A percentile compares a stretch with the other conserved stretches of the same genome.
Conservation (phyloP, 2,888 invertebrate species). For the Synanthedon formicaeformis region DNA sequence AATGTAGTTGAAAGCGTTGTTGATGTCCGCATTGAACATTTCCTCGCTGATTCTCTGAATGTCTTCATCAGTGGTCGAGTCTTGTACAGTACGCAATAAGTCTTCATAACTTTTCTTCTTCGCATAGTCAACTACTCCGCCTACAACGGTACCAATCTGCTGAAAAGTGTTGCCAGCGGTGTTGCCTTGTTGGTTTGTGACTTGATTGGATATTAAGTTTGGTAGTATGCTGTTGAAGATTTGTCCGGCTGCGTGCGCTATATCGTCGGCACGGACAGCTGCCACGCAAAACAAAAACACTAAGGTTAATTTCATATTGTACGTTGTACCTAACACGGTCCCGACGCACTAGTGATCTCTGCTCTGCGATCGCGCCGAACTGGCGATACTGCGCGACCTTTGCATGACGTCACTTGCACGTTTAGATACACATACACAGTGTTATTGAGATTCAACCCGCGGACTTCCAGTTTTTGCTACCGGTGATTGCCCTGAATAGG, state of each 20-base stretch:
- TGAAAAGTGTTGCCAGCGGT: slow-evolving; percentile 49
- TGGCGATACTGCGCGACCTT: slow-evolving; percentile 53
- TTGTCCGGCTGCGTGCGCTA: slow-evolving; percentile 54
- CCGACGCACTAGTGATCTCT: slow-evolving; percentile 60
- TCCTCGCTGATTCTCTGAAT: slow-evolving; percentile 78
- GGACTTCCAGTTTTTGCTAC: slow-evolving; percentile 45
- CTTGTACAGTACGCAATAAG: slow-evolving; percentile 50
- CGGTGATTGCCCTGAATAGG: slow-evolving; percentile 25
- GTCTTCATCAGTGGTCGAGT: slow-evolving; percentile 74
- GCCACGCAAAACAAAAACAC: slow-evolving; percentile 35
- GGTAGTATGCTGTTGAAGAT: slow-evolving; percentile 60
- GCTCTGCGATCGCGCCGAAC: slow-evolving; percentile 30
- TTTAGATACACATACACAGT: slow-evolving; percentile 31
- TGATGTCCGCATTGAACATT: slow-evolving; percentile 77
- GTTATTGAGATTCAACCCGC: slow-evolving; percentile 47
- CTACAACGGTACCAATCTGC: slow-evolving; percentile 59
- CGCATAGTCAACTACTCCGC: slow-evolving; percentile 60
- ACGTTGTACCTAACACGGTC: slow-evolving; percentile 47
- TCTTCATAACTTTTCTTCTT: slow-evolving; percentile 64
- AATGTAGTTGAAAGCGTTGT: slow-evolving; percentile 79
- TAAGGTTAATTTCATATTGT: slow-evolving; percentile 45
- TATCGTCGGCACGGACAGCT: slow-evolving; percentile 42
- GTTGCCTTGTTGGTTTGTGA: slow-evolving; percentile 50
- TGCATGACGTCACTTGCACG: slow-evolving; percentile 51
- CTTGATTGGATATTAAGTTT: slow-evolving; percentile 46